These are phyloP conservation scores for Rhodophaea formosa DNA, from an alignment of 2,888 invertebrate genomes.

Conservation along the genomic window DNA sequence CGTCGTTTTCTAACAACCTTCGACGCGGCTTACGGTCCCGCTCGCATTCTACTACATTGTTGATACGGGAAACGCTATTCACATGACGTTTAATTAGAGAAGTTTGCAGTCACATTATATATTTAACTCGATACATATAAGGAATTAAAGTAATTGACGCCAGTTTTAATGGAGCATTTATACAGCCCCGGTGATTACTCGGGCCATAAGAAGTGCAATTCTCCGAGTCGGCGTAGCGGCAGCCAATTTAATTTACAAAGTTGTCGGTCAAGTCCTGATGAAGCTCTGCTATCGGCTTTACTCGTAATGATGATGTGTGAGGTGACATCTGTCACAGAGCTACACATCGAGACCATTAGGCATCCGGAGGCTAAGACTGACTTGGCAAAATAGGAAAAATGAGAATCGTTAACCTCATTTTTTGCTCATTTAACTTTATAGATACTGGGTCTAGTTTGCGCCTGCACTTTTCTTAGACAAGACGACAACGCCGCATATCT, in stretches of 20 bases:
- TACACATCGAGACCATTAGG: conserved; percentile 12
- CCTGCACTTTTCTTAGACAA: background rate
- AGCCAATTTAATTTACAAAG: conserved; percentile 77
- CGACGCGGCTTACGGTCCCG: conserved; percentile 38
- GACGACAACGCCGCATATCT: too few relatives aligned
- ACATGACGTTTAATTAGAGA: conserved; percentile 67
- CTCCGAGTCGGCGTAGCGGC: conserved; percentile 56
- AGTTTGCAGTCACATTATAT: conserved; percentile 55
- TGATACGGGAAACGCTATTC: conserved; percentile 59
- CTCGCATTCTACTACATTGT: conserved; percentile 58
- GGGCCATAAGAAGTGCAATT: conserved; percentile 67
- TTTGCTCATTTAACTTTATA: conserved; percentile 3
- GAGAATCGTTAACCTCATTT: conserved; percentile 4
- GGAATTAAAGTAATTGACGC: conserved; percentile 75
- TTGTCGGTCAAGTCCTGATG: conserved; percentile 69
- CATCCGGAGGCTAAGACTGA: conserved; percentile 5
- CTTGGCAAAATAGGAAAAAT: conserved; percentile 15
- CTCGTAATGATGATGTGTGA: conserved; percentile 58
- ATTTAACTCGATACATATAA: conserved; percentile 63
- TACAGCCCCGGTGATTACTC: conserved; percentile 64
- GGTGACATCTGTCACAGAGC: conserved; percentile 23
- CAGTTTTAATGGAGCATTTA: conserved; percentile 72
- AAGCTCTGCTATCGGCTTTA: conserved; percentile 45
- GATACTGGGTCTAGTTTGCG: conserved; percentile 1
- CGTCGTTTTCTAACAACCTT: conserved; percentile 41